Percentiles rank a stretch among this genome's conserved stretches.
These are phyloP conservation scores for Microcebus ravelobensis DNA, from an alignment of 2,113 vertebrate species.

Conservation along the genomic window DNA sequence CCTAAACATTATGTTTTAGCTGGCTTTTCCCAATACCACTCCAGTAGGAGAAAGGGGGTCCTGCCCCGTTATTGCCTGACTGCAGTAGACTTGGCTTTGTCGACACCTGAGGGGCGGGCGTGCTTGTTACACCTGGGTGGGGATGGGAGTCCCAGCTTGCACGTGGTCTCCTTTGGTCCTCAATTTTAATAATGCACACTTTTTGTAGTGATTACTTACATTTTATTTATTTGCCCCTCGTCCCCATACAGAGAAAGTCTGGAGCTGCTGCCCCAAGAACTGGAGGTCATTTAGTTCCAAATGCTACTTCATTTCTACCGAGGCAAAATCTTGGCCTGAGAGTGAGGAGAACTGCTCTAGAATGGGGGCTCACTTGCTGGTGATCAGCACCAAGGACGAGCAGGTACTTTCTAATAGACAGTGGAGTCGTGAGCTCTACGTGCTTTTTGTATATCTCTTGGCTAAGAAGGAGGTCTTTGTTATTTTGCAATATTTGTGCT, in stretches of 20 bases:
- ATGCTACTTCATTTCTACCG: constrained; percentile 54
- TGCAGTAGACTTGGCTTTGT: neutral
- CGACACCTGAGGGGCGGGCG: no score
- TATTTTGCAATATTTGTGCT: neutral
- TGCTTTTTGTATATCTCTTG: neutral
- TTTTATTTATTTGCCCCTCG: neutral
- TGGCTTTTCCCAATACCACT: neutral
- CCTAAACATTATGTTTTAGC: neutral
- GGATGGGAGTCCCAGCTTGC: neutral
- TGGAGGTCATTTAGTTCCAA: constrained; percentile 23
- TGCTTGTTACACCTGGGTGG: neutral
- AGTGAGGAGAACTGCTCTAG: constrained; percentile 36
- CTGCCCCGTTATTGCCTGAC: neutral
- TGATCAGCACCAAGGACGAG: constrained; percentile 21
- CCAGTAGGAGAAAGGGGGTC: neutral
- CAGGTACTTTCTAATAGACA: no score
- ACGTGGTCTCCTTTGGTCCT: no score
- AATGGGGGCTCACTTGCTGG: constrained; percentile 54
- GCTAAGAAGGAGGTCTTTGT: neutral
- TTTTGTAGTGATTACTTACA: no score
- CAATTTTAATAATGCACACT: no score
- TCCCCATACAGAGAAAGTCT: neutral
- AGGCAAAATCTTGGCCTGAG: neutral
- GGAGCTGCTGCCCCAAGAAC: constrained; percentile 62
- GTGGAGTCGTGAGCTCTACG: no score